These are phyloP conservation scores for Ciona savignyi DNA, from an alignment of 23 tunicate genomes.

Conservation along the genomic window DNA sequence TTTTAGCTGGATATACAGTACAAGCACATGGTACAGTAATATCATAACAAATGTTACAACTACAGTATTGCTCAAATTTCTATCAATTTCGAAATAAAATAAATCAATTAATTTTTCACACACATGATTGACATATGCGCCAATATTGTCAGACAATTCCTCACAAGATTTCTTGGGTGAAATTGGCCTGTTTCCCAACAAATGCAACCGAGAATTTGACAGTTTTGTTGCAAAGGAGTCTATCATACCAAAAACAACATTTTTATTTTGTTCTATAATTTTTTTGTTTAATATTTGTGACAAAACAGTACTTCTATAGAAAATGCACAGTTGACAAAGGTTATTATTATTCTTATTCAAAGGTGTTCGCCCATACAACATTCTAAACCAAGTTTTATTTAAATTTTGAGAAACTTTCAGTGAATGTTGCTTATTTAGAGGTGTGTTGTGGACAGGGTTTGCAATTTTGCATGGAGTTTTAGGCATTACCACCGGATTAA, in stretches of 20 bases:
- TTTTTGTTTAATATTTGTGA: not conserved
- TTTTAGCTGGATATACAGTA: not conserved
- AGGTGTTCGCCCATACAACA: not conserved
- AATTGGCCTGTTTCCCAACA: not conserved
- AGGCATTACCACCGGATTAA: too few relatives aligned
- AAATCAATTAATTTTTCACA: not conserved
- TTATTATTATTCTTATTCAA: not conserved
- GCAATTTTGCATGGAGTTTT: too few relatives aligned
- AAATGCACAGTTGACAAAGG: not conserved
- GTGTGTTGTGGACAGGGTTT: too few relatives aligned
- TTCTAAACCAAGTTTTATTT: too few relatives aligned
- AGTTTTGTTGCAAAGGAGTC: not conserved
- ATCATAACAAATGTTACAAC: conserved; percentile 6
- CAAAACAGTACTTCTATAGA: not conserved
- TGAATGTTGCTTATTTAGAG: too few relatives aligned
- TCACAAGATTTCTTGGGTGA: not conserved
- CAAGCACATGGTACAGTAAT: conserved; percentile 6
- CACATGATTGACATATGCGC: not conserved
- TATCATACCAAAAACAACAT: not conserved
- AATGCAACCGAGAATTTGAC: not conserved
- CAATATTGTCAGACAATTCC: not conserved
- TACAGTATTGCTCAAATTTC: conserved; percentile 4
- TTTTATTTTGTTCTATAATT: too few relatives aligned
- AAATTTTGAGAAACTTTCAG: too few relatives aligned
- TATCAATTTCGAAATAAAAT: not conserved